Evolutionary conservation across 2,888 invertebrate genomes (phyloP).

Genomic region (Doris montereyensis): DNA sequence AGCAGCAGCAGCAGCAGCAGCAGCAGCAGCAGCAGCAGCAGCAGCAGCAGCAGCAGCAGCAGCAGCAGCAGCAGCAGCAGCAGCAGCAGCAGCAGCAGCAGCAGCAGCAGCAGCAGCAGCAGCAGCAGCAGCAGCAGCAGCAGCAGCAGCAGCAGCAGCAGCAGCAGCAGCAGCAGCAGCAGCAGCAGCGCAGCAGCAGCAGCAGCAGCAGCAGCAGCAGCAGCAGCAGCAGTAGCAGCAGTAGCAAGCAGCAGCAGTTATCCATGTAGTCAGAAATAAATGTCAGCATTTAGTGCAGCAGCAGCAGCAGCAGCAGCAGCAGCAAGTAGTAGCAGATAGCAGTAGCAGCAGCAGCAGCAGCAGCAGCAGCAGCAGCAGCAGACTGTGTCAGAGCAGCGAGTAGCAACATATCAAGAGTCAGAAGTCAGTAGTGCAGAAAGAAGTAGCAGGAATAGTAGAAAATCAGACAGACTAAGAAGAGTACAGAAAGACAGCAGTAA

Average conservation of each 20-base stretch:
- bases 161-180: neutral
- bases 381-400: neutral
- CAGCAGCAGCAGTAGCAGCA: conserved; percentile 8
- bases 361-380: neutral
- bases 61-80: conserved; percentile 12
- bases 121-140: conserved; percentile 7
- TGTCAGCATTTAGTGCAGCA: neutral
- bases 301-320: neutral
- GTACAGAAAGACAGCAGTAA: too few species aligned
- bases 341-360: conserved; percentile 7
- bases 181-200: too few species aligned
- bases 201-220: conserved; percentile 7
- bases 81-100: neutral
- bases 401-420: too few species aligned
- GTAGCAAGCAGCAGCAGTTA: too few species aligned
- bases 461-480: too few species aligned
- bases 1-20: neutral
- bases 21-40: neutral
- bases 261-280: neutral
- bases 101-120: neutral
- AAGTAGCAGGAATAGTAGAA: too few species aligned
- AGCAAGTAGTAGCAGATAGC: too few species aligned
- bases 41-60: neutral
- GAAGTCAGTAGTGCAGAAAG: too few species aligned
- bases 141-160: neutral